A percentile compares a stretch with the other conserved stretches of the same genome.
Evolutionary conservation across 2,113 vertebrate species (phyloP).

Genomic region (Willisornis vidua): DNA sequence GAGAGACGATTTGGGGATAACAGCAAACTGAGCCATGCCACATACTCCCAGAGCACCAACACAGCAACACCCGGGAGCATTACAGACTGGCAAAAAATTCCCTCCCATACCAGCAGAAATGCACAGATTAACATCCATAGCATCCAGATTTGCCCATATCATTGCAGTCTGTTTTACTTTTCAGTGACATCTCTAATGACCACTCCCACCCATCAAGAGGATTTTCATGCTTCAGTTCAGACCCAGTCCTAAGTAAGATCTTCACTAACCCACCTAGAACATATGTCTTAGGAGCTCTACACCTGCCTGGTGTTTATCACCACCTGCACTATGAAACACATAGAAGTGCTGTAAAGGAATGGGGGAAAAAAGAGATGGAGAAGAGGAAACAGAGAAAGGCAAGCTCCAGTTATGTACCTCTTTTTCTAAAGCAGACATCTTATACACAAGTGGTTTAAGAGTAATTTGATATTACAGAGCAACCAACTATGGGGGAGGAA

Average conservation of each 20-base stretch:
- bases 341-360: neutral
- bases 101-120: neutral
- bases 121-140: neutral
- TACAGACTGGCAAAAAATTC: neutral
- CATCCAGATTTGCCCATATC: neutral
- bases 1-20: neutral
- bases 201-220: neutral
- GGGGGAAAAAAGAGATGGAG: neutral
- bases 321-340: neutral
- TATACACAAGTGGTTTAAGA: slow-evolving; percentile 28
- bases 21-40: neutral
- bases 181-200: neutral
- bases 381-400: slow-evolving; percentile 3
- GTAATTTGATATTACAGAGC: slow-evolving; percentile 43
- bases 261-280: neutral
- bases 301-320: neutral
- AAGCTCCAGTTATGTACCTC: neutral
- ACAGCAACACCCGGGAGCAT: neutral
- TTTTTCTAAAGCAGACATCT: slow-evolving; percentile 15
- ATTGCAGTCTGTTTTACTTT: neutral
- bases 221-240: neutral
- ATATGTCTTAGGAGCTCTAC: neutral
- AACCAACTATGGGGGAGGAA: slow-evolving; percentile 22
- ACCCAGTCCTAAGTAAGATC: neutral
- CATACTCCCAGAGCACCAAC: neutral